phyloP scores from a whole-genome alignment of 2,113 vertebrate species.

The Chloebia gouldiae region DNA sequence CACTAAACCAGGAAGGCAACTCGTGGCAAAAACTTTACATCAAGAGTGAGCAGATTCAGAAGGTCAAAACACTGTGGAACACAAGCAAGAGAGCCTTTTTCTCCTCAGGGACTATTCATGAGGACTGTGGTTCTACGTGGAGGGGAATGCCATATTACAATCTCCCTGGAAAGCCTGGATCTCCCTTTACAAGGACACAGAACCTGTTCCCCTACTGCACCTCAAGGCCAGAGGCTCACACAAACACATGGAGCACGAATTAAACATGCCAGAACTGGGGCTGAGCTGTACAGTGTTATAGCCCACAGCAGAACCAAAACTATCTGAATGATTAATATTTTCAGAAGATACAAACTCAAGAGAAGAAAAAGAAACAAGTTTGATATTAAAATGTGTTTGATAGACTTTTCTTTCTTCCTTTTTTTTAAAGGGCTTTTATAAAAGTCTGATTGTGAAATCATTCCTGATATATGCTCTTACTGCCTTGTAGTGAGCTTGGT shows the following conservation, averaged over 20 bases:
- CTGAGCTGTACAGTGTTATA: background rate
- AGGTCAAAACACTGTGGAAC: rapidly evolving
- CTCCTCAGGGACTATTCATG: background rate
- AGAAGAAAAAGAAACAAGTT: background rate
- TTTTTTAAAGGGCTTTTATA: background rate
- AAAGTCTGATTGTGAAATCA: background rate
- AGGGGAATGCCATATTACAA: rapidly evolving
- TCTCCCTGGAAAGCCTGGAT: background rate
- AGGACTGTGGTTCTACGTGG: background rate
- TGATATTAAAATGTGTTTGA: background rate
- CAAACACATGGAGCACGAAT: background rate
- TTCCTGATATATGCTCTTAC: background rate
- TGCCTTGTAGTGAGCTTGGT: background rate
- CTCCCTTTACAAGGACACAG: background rate
- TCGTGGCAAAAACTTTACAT: background rate
- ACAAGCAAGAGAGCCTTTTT: background rate
- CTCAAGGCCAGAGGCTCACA: background rate
- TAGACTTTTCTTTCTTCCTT: background rate
- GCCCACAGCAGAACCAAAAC: background rate
- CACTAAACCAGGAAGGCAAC: background rate
- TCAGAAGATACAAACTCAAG: background rate
- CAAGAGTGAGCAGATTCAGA: background rate
- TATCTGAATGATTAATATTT: background rate
- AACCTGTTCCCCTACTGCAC: background rate
- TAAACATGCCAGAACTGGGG: background rate